A percentile compares a stretch with the other conserved stretches of the same genome.
phyloP scores from a whole-genome alignment of 2,888 invertebrate species.

The Opisthograptis luteolata region DNA sequence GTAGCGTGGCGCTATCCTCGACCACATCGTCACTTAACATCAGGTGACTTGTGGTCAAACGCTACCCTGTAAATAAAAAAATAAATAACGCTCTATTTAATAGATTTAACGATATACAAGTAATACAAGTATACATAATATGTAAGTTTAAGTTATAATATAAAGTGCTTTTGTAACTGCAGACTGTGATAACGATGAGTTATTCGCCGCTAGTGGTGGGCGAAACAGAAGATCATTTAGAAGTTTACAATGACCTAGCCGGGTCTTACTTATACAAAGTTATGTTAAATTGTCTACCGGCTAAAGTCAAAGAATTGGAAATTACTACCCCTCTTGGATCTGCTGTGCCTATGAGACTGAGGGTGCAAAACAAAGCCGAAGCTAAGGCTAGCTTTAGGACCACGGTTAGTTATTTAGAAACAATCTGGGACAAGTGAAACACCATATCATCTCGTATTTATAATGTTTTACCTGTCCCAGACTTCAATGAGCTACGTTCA shows the following conservation, averaged over 20 bases:
- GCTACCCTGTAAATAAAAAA: too few species aligned
- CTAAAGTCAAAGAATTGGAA: conserved; percentile 67
- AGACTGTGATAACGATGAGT: conserved; percentile 60
- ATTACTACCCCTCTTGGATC: conserved; percentile 61
- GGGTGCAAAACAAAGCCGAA: conserved; percentile 68
- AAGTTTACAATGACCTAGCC: conserved; percentile 60
- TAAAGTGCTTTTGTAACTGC: conserved; percentile 35
- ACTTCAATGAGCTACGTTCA: too few species aligned
- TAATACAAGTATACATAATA: too few species aligned
- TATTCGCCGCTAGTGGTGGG: conserved; percentile 75
- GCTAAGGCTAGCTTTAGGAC: conserved; percentile 56
- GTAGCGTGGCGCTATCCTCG: too few species aligned
- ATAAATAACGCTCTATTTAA: too few species aligned
- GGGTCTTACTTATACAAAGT: conserved; percentile 68
- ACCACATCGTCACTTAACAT: too few species aligned
- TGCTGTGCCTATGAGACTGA: conserved; percentile 60
- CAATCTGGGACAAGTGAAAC: background rate
- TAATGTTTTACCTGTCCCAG: too few species aligned
- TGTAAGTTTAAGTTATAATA: too few species aligned
- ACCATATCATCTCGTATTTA: too few species aligned
- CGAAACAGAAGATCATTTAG: conserved; percentile 57
- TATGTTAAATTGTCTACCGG: conserved; percentile 66
- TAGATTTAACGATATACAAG: too few species aligned
- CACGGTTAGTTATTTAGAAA: conserved; percentile 46
- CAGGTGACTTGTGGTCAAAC: too few species aligned